phyloP scores from a whole-genome alignment of 1,140 invertebrate species.

The Lordiphosa stackelbergi region DNA sequence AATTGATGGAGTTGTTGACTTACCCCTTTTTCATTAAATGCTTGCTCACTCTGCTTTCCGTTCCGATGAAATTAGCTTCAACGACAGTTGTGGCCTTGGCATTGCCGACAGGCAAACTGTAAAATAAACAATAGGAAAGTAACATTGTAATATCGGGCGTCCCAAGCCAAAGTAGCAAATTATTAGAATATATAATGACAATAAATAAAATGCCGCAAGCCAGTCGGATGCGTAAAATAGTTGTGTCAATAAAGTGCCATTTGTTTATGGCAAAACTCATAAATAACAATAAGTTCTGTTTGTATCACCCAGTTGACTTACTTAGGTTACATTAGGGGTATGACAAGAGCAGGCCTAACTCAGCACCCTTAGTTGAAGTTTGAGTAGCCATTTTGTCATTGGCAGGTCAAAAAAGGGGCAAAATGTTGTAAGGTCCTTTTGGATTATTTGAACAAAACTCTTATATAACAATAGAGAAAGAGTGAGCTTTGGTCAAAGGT shows the following conservation, averaged over 20 bases:
- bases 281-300: slow-evolving; percentile 20
- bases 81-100: slow-evolving; percentile 35
- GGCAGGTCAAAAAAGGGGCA: slow-evolving; percentile 25
- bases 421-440: neutral
- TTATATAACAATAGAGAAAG: slow-evolving; percentile 33
- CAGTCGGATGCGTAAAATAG: slow-evolving; percentile 21
- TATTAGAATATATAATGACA: slow-evolving; percentile 29
- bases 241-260: slow-evolving; percentile 36
- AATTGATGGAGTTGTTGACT: slow-evolving; percentile 35
- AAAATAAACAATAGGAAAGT: slow-evolving; percentile 45
- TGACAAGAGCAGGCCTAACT: slow-evolving; percentile 16
- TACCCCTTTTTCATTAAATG: slow-evolving; percentile 22
- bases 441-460: slow-evolving; percentile 2
- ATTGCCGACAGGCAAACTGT: slow-evolving; percentile 36
- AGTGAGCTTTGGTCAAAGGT: slow-evolving; percentile 22
- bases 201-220: slow-evolving; percentile 19
- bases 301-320: slow-evolving; percentile 1
- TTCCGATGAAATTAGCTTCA: slow-evolving; percentile 40
- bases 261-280: slow-evolving; percentile 1
- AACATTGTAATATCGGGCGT: slow-evolving; percentile 47
- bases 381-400: neutral
- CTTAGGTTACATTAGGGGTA: slow-evolving; percentile 1
- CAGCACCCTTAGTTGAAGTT: slow-evolving; percentile 5
- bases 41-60: slow-evolving; percentile 4
- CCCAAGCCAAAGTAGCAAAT: slow-evolving; percentile 8